Evolutionary conservation across 2,113 vertebrate genomes (phyloP).

Genomic region (Grus americana): DNA sequence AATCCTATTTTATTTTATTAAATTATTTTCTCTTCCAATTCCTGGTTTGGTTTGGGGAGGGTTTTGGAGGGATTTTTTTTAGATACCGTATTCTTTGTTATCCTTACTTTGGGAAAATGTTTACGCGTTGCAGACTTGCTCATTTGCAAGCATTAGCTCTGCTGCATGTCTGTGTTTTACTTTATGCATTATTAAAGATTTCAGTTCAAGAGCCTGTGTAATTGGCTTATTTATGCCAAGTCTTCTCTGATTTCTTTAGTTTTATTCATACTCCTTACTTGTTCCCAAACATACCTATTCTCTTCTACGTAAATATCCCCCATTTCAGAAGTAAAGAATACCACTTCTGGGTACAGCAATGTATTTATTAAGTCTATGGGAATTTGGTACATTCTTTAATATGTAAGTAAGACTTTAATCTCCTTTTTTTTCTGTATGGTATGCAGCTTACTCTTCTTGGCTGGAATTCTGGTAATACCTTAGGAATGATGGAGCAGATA

Average conservation of each 20-base stretch:
- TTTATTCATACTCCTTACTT: not conserved
- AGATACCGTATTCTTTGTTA: not conserved
- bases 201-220: slow-evolving; percentile 36
- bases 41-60: not conserved
- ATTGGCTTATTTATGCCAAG: slow-evolving; percentile 49
- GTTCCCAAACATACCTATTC: not conserved
- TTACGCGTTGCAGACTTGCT: not conserved
- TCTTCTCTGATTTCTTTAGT: slow-evolving; percentile 21
- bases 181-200: slow-evolving; percentile 61
- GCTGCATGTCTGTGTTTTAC: slow-evolving; percentile 8
- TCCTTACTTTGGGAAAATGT: not conserved
- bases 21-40: not conserved
- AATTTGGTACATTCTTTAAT: not conserved
- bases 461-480: not conserved
- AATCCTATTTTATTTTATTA: not conserved
- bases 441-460: not conserved
- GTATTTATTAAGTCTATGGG: not conserved
- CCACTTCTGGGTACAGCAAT: not conserved
- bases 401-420: not conserved
- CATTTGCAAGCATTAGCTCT: slow-evolving; percentile 50
- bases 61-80: not conserved
- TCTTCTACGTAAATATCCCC: not conserved
- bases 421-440: not conserved
- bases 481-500: not conserved
- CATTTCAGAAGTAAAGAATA: not conserved